A percentile compares a stretch with the other conserved stretches of the same genome.
phyloP scores from a whole-genome alignment of 1,140 invertebrate species.

The Myzus persicae region DNA sequence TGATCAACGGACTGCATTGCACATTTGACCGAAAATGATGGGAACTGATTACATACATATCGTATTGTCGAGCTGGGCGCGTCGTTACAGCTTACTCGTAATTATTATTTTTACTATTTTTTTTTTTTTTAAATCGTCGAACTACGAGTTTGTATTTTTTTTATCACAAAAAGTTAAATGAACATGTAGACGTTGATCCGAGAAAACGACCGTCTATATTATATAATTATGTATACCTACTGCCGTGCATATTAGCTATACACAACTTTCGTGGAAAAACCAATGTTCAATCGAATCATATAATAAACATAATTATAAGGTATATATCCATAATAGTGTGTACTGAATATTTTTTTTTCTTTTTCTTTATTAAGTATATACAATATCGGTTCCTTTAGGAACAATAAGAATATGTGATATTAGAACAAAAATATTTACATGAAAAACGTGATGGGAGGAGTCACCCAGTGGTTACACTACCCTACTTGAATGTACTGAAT shows the following conservation, averaged over 20 bases:
- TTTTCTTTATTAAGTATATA: too few species aligned
- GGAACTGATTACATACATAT: not conserved
- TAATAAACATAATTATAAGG: not conserved
- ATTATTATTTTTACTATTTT: too few species aligned
- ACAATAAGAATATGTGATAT: too few species aligned
- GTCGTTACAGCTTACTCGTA: not conserved
- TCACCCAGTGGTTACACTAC: too few species aligned
- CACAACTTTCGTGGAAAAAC: not conserved
- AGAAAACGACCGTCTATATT: not conserved
- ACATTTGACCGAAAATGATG: conserved; percentile 1
- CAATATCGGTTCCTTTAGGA: too few species aligned
- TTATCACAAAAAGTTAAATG: not conserved
- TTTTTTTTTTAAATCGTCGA: not conserved
- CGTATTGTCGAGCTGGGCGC: not conserved
- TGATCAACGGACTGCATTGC: not conserved
- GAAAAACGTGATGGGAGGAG: too few species aligned
- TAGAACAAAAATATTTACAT: too few species aligned
- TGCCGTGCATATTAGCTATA: not conserved
- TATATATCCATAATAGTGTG: not conserved
- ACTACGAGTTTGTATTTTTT: not conserved
- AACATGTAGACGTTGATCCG: not conserved
- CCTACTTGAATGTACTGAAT: too few species aligned
- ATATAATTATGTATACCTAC: not conserved
- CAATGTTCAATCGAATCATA: not conserved
- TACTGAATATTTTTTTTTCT: too few species aligned